Evolutionary conservation across 2,797 vertebrate species (phyloP).

Genomic region (Apogon talboti): DNA sequence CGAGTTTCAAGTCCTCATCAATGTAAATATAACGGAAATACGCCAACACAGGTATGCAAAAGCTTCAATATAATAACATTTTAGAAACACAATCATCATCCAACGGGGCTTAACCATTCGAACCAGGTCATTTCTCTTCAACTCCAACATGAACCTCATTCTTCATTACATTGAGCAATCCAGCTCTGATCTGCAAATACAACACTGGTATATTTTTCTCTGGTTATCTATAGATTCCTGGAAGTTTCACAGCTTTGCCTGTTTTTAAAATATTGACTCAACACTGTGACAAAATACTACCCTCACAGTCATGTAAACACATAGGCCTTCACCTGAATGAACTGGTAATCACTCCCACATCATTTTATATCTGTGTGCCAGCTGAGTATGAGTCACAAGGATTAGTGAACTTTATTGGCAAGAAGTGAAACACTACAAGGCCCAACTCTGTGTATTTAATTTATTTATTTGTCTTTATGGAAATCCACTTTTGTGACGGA

Average conservation of each 20-base stretch:
- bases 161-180: conserved; percentile 12
- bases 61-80: not conserved
- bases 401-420: conserved; percentile 24
- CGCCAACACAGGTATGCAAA: conserved; percentile 22
- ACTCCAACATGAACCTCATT: conserved; percentile 36
- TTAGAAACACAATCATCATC: not conserved
- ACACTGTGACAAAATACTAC: conserved; percentile 5
- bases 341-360: conserved; percentile 8
- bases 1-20: conserved; percentile 17
- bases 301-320: not conserved
- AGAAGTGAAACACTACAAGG: conserved; percentile 13
- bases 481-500: not conserved
- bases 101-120: not conserved
- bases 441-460: not conserved
- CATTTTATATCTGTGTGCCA: conserved; percentile 17
- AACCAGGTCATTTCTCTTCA: conserved; percentile 14
- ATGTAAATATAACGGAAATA: conserved; percentile 7
- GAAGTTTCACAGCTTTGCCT: not conserved
- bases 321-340: not conserved
- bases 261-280: conserved; percentile 4
- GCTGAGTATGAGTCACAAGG: conserved; percentile 7
- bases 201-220: not conserved
- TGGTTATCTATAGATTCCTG: not conserved
- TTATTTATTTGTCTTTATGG: conserved; percentile 15
- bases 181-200: conserved; percentile 8